Conservation (phyloP, 2,797 vertebrate genomes). For the Betta splendens region DNA sequence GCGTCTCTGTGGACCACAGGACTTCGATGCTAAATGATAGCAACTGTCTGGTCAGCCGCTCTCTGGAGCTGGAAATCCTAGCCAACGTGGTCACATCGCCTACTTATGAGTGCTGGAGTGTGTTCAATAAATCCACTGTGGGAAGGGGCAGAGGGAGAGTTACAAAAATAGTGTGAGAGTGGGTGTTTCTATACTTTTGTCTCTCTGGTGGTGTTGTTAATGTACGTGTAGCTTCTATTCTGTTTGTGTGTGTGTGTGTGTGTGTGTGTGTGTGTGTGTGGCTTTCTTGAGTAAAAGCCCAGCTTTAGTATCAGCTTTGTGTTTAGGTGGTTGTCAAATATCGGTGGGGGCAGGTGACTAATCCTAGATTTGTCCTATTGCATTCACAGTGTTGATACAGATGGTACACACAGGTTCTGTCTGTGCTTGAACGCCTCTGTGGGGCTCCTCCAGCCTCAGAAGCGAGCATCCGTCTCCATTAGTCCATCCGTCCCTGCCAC, state of each 20-base stretch:
- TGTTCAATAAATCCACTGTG: conserved; percentile 44
- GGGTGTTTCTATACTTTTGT: conserved; percentile 60
- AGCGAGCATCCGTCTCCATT: conserved; percentile 43
- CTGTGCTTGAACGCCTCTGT: conserved; percentile 16
- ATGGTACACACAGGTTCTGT: conserved; percentile 9
- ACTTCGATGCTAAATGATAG: conserved; percentile 60
- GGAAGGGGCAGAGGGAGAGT: conserved; percentile 49
- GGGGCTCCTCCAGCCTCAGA: conserved; percentile 14
- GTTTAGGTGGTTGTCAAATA: conserved; percentile 20
- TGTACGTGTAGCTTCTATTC: conserved; percentile 21
- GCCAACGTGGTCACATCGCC: conserved; percentile 50
- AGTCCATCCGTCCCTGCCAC: conserved; percentile 5
- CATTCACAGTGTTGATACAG: conserved; percentile 9
- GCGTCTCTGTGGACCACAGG: conserved; percentile 44
- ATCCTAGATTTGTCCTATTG: conserved; percentile 8
- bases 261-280: conserved; percentile 17
- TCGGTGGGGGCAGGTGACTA: neutral
- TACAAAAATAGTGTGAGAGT: conserved; percentile 61
- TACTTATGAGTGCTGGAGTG: conserved; percentile 46
- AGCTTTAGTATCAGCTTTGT: conserved; percentile 25
- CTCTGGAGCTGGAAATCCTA: conserved; percentile 39
- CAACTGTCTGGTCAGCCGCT: conserved; percentile 69
- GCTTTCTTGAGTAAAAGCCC: conserved; percentile 28
- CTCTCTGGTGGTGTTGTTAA: conserved; percentile 36
- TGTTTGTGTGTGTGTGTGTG: conserved; percentile 28